Base-by-base conservation (phyloP, 2,888 invertebrate genomes). In the Cosmopolites sordidus region DNA sequence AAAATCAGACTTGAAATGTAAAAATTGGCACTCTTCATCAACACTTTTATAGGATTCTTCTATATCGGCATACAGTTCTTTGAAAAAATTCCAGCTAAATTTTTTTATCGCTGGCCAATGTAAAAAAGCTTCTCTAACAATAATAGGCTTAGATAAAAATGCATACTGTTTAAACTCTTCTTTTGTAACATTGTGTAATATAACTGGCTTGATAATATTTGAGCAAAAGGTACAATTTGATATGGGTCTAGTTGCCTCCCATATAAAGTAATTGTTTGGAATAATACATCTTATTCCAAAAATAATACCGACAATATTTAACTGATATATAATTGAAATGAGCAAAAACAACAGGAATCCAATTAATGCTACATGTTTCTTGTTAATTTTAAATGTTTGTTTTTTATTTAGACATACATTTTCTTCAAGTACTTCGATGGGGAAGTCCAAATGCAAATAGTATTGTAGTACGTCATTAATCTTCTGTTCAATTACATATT, bases 231-330 rank as follows among this genome's bases (percentile, higher is more conserved):
- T 76, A 69, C 93, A 93, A 74, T 90, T 82, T 16, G 89, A 86
- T 48, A 89, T 77, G 17, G 92, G 92, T 61, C 92, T 78, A 16
- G 90, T 87, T 47, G 88, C 87, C 76, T 93, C 92, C 90, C 90
- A 90, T 60, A 91, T 76, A 55, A 92, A 77, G 71, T 88, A 89
- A 77, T 92, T 92, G 73, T 88, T 89, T 60, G 87, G 85, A 68
- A 92, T 69, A 59, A 91, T 74, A 74, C 93, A 93, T 67, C 89
- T 80, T 60, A 82, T 77, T 64, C 82, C 80, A 62, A 82, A 63
- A 60, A 81, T 3, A 9, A 53, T 11, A 43, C 47, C 49, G 18
- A 52, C n/a, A 60, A 62, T 15, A 29, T 40, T 51, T 17, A 18
- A 43, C 17, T 43, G 33, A 5, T 38, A 29, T 1, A 42, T 14